Conservation (phyloP, 2,888 invertebrate genomes). For the Odontomyia ornata region DNA sequence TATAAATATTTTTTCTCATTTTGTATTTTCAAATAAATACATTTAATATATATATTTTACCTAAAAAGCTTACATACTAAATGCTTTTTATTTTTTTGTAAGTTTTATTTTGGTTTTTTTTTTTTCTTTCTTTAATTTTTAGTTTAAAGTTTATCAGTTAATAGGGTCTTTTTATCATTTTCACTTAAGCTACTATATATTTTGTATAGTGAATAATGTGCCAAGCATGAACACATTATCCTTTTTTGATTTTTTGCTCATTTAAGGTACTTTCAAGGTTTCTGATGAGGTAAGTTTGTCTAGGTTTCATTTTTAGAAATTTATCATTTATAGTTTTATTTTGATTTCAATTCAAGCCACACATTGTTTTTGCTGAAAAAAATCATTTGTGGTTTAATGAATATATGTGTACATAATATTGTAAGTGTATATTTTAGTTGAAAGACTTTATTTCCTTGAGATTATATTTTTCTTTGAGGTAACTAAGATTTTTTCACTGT, state of each 20-base stretch:
- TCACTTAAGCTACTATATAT: slow-evolving; percentile 16
- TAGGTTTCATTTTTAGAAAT: slow-evolving; percentile 21
- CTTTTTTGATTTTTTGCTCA: slow-evolving; percentile 51
- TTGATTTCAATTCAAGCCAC: not conserved
- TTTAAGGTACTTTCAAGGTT: slow-evolving; percentile 50
- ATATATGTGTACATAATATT: too few species aligned
- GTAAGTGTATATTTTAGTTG: not conserved
- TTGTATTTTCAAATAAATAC: slow-evolving; percentile 32
- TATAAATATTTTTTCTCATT: slow-evolving; percentile 47
- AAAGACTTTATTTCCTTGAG: not conserved
- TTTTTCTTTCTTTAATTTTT: slow-evolving; percentile 24
- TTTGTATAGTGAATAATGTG: slow-evolving; percentile 39
- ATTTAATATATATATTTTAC: slow-evolving; percentile 47
- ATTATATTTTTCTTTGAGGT: not conserved
- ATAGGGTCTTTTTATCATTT: slow-evolving; percentile 11
- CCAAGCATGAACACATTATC: slow-evolving; percentile 44
- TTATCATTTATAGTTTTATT: slow-evolving; percentile 16
- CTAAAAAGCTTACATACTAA: slow-evolving; percentile 49
- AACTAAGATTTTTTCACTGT: not conserved
- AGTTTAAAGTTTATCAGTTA: not conserved
- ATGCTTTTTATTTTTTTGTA: slow-evolving; percentile 24
- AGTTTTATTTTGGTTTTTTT: too few species aligned
- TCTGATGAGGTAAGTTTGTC: slow-evolving; percentile 32
- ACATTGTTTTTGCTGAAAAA: too few species aligned
- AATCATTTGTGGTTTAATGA: too few species aligned